Evolutionary conservation across 2,113 vertebrate genomes (phyloP).

Genomic region (Ibidorhyncha struthersii): DNA sequence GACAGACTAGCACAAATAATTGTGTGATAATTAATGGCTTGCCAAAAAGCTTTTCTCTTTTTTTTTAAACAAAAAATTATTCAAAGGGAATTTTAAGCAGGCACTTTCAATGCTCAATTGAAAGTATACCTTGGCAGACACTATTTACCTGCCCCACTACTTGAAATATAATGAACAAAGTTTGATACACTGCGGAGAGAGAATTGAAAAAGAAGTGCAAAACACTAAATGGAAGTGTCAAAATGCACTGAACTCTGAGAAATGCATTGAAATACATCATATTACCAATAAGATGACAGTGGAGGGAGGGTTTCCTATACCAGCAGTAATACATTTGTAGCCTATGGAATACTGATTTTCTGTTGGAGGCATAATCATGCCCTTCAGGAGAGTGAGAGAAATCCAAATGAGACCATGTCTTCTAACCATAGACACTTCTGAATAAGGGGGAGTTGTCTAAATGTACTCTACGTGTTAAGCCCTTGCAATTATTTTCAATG

Average conservation of each 20-base stretch:
- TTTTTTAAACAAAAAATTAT: conserved; percentile 27
- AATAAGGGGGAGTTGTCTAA: not conserved
- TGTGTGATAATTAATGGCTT: conserved; percentile 66
- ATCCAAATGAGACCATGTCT: not conserved
- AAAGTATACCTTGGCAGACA: conserved; percentile 51
- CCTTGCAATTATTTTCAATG: not conserved
- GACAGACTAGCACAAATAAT: conserved; percentile 56
- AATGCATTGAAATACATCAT: not conserved
- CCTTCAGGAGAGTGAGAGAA: not conserved
- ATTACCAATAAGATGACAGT: not conserved
- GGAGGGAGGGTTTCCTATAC: not conserved
- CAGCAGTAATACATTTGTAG: not conserved
- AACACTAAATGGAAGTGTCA: not conserved
- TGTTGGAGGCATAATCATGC: not conserved
- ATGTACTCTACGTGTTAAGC: not conserved
- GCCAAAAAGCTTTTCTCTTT: conserved; percentile 46
- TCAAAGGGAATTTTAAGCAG: conserved; percentile 68
- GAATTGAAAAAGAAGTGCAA: conserved; percentile 31
- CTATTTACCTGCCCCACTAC: conserved; percentile 45
- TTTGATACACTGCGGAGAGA: conserved; percentile 32
- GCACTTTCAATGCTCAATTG: conserved; percentile 36
- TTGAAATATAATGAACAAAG: conserved; percentile 43
- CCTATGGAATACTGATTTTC: not conserved
- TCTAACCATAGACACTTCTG: not conserved
- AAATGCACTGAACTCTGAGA: not conserved